Conservation (phyloP, 2,888 invertebrate genomes). For the Cephalotes varians region DNA sequence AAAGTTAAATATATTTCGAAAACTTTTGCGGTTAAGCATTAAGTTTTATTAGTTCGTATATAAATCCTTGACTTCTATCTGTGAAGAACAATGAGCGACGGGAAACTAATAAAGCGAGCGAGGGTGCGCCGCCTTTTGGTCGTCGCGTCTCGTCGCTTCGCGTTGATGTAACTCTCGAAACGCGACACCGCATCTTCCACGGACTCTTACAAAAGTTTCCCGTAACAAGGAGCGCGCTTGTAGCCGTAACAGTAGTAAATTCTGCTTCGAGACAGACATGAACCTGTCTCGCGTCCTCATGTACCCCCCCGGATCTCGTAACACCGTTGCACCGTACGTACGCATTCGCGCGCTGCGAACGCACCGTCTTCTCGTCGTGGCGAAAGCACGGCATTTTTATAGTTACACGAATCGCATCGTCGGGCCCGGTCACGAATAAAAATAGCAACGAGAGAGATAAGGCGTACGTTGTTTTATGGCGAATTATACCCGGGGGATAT, state of each 20-base stretch:
- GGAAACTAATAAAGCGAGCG: conserved; percentile 47
- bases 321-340: conserved; percentile 16
- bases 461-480: conserved; percentile 52
- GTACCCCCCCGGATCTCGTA: conserved; percentile 20
- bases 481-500: conserved; percentile 56
- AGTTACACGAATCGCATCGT: conserved; percentile 52
- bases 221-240: conserved; percentile 53
- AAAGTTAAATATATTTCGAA: background rate
- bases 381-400: conserved; percentile 46
- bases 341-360: conserved; percentile 12
- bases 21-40: background rate
- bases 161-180: conserved; percentile 47
- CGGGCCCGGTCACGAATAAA: conserved; percentile 46
- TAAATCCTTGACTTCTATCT: background rate
- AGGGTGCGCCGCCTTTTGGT: conserved; percentile 30
- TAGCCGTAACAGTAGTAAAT: conserved; percentile 53
- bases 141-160: conserved; percentile 35
- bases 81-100: conserved; percentile 3
- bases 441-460: conserved; percentile 48
- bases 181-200: conserved; percentile 55
- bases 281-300: conserved; percentile 43
- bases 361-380: conserved; percentile 3
- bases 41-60: background rate
- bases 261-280: conserved; percentile 53
- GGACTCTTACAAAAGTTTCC: conserved; percentile 55